A percentile compares a stretch with the other conserved stretches of the same genome.
Evolutionary conservation across 2,113 vertebrate genomes (phyloP).

Genomic region (Otis tarda): DNA sequence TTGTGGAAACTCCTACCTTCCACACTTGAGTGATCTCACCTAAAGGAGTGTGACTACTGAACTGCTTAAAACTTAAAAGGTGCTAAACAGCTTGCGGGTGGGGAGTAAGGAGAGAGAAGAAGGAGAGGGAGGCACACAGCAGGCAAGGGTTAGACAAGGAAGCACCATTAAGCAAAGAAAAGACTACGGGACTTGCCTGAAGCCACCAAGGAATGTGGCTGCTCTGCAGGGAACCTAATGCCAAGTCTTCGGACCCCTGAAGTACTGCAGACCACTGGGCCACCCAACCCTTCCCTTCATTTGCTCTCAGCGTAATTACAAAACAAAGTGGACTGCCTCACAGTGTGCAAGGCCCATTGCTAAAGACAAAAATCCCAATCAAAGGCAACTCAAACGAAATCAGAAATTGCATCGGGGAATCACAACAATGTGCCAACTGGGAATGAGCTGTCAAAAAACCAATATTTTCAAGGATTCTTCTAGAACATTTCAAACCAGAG

Average conservation of each 20-base stretch:
- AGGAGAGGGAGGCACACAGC: background rate
- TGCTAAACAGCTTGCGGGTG: background rate
- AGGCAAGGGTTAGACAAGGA: background rate
- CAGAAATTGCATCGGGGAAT: fast-evolving
- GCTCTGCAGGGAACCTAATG: background rate
- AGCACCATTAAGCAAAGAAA: background rate
- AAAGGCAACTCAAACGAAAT: background rate
- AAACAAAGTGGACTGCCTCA: background rate
- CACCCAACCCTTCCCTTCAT: background rate
- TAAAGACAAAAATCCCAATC: background rate
- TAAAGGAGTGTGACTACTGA: background rate
- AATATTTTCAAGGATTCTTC: background rate
- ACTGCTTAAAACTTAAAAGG: background rate
- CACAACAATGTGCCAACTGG: background rate
- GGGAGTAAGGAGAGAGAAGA: background rate
- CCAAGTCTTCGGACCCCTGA: background rate
- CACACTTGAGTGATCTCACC: background rate
- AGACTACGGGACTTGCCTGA: background rate
- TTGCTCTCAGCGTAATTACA: background rate
- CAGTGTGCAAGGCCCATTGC: fast-evolving
- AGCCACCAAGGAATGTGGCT: background rate
- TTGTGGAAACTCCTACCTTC: background rate
- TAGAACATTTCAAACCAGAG: background rate
- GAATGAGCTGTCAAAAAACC: background rate
- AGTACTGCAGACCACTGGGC: background rate